phyloP scores from a whole-genome alignment of 1,140 invertebrate genomes.

The Mya arenaria region DNA sequence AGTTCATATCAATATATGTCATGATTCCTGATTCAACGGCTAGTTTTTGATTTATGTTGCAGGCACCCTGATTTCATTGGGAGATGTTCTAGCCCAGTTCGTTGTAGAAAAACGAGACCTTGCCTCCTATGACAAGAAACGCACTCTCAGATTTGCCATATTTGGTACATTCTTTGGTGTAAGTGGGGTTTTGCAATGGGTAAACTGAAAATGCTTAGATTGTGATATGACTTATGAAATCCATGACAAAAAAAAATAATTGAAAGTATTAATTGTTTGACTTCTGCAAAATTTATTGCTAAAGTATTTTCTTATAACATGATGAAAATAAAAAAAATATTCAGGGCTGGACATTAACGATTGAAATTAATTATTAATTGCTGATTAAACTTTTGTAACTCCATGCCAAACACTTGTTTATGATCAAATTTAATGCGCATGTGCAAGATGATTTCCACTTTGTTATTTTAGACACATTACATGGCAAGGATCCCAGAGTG shows the following conservation, averaged over 20 bases:
- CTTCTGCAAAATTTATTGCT: not conserved
- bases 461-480: too few relatives aligned
- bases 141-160: conserved; percentile 27
- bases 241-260: too few relatives aligned
- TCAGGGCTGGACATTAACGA: not conserved
- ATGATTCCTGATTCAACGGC: too few relatives aligned
- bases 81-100: conserved; percentile 29
- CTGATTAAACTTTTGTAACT: not conserved
- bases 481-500: too few relatives aligned
- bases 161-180: conserved; percentile 41
- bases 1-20: too few relatives aligned
- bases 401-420: too few relatives aligned
- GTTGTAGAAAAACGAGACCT: conserved; percentile 13
- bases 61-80: conserved; percentile 20
- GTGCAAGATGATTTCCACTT: too few relatives aligned
- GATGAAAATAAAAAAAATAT: not conserved
- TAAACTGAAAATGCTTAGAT: not conserved
- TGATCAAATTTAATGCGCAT: too few relatives aligned
- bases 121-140: not conserved
- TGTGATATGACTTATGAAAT: not conserved
- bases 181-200: not conserved
- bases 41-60: not conserved
- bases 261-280: not conserved
- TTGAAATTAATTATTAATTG: not conserved
- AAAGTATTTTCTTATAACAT: not conserved